phyloP scores from a whole-genome alignment of 1,140 invertebrate genomes.

The Ceratina calcarata region DNA sequence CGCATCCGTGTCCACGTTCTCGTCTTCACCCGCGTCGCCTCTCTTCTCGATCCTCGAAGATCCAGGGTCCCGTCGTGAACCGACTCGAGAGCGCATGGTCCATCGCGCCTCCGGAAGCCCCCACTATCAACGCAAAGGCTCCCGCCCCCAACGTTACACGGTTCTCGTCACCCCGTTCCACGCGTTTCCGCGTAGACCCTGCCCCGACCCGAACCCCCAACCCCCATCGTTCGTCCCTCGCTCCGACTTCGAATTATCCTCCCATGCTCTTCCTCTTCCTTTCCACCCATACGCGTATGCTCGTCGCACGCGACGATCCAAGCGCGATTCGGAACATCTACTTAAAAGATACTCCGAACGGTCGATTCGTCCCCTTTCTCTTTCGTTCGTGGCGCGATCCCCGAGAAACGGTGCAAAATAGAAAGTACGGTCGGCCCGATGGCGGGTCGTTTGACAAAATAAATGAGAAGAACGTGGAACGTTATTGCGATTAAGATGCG shows the following conservation, averaged over 20 bases:
- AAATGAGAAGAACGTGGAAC: background rate
- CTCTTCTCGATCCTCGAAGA: conserved; percentile 72
- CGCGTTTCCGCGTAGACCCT: conserved; percentile 15
- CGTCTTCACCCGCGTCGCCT: conserved; percentile 70
- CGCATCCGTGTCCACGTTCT: conserved; percentile 58
- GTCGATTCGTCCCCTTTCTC: background rate
- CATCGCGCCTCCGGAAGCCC: conserved; percentile 48
- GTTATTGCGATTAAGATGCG: conserved; percentile 38
- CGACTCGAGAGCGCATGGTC: conserved; percentile 68
- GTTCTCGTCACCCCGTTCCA: conserved; percentile 17
- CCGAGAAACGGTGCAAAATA: no score
- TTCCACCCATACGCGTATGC: background rate
- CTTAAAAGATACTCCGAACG: no score
- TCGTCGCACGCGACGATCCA: no score
- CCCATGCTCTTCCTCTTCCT: background rate
- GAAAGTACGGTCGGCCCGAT: background rate
- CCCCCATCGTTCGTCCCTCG: background rate
- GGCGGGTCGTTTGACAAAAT: background rate
- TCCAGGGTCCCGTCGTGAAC: conserved; percentile 54
- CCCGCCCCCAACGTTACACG: conserved; percentile 27
- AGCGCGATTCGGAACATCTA: no score
- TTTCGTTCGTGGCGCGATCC: background rate
- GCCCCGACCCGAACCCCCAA: background rate
- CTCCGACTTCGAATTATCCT: background rate
- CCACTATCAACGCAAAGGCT: conserved; percentile 13